Conservation (phyloP, 2,113 vertebrate species). For the Lophochroa leadbeateri region DNA sequence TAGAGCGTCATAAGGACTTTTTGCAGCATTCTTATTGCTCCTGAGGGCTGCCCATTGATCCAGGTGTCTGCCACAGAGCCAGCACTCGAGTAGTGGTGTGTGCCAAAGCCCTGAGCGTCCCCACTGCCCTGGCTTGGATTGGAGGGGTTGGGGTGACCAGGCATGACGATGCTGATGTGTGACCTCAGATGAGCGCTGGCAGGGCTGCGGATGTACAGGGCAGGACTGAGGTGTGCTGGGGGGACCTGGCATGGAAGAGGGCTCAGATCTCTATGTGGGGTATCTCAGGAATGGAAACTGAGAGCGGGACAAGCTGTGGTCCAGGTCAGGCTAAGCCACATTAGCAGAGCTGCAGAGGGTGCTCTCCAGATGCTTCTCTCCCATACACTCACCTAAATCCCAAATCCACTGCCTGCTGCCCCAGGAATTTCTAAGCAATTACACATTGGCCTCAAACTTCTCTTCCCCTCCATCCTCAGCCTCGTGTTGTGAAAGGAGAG, state of each 20-base stretch:
- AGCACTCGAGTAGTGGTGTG: not conserved
- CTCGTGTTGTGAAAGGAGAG: not conserved
- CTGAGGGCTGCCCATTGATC: rapidly evolving
- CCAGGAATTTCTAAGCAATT: not conserved
- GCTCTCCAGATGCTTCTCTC: not conserved
- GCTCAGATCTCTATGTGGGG: rapidly evolving
- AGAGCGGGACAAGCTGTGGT: not conserved
- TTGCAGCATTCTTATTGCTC: not conserved
- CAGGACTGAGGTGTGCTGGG: not conserved
- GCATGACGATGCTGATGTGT: rapidly evolving
- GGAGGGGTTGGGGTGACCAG: not conserved
- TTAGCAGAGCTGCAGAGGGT: not conserved
- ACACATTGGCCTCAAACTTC: not conserved
- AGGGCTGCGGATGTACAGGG: not conserved
- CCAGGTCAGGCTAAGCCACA: rapidly evolving
- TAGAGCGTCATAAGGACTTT: not conserved
- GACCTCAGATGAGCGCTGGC: rapidly evolving
- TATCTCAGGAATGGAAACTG: not conserved
- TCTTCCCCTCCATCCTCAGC: not conserved
- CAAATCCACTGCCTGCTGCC: not conserved
- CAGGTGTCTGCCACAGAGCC: not conserved
- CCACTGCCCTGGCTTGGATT: not conserved
- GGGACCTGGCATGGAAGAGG: not conserved
- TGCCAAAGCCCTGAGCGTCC: not conserved
- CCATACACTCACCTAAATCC: not conserved